phyloP scores from a whole-genome alignment of 1,140 invertebrate genomes.

The Idris sp. region DNA sequence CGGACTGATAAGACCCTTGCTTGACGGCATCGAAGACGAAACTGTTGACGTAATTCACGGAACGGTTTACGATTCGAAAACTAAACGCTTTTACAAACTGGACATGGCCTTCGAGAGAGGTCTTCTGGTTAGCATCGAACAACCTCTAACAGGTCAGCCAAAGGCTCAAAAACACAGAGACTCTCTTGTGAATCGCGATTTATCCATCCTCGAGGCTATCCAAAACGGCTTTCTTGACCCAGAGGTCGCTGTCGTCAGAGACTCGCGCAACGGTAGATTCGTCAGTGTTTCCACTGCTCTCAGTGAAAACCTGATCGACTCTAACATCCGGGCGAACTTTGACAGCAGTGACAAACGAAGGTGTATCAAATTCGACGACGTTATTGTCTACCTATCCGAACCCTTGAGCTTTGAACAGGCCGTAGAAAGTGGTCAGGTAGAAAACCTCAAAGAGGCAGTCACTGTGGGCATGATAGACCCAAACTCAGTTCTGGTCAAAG shows the following conservation, averaged over 20 bases:
- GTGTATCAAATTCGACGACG: slow-evolving; percentile 86
- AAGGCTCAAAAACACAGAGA: slow-evolving; percentile 67
- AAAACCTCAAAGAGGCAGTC: slow-evolving; percentile 91
- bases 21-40: slow-evolving; percentile 87
- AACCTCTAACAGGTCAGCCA: slow-evolving; percentile 80
- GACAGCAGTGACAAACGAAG: slow-evolving; percentile 81
- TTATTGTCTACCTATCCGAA: slow-evolving; percentile 84
- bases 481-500: slow-evolving; percentile 92
- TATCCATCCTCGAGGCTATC: slow-evolving; percentile 88
- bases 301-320: slow-evolving; percentile 84
- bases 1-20: slow-evolving; percentile 85
- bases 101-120: slow-evolving; percentile 86
- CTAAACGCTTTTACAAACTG: slow-evolving; percentile 84
- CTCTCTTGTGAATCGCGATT: slow-evolving; percentile 79
- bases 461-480: slow-evolving; percentile 90
- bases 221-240: slow-evolving; percentile 87
- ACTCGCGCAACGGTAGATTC: slow-evolving; percentile 86
- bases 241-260: slow-evolving; percentile 86
- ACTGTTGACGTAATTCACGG: slow-evolving; percentile 88
- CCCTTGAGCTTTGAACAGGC: slow-evolving; percentile 88
- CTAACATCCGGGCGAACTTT: slow-evolving; percentile 82
- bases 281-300: slow-evolving; percentile 85
- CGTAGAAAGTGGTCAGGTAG: slow-evolving; percentile 84
- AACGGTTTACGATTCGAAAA: slow-evolving; percentile 87
- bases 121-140: slow-evolving; percentile 85